Evolutionary conservation across 2,888 invertebrate species (phyloP), one percentile per base, ranked within the genome.

Genomic region (Ornithoptera alexandrae): DNA sequence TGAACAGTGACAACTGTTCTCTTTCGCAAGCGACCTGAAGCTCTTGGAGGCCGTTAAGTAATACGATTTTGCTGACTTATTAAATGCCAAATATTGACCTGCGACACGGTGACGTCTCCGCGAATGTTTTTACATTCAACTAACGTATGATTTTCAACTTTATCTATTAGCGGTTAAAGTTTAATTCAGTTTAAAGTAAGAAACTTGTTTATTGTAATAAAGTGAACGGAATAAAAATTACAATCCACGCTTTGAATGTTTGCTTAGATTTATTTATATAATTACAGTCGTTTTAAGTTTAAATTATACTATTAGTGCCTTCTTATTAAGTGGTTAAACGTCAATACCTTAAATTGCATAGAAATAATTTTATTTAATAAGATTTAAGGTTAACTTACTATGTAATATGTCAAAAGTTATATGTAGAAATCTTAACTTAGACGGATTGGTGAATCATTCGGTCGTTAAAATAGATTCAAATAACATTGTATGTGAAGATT

Each of bases 21-120:
- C 78, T 89, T 88, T 86, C 81, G 84, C 79, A 87, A 88, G 58
- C 66, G 62, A 61, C 58, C 65, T 42, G 53, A 63, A 67, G 74
- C 76, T 73, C 63, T 73, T 73, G 73, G 78, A 71, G 60, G 53
- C 53, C n/a, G 75, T 88, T 87, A 86, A 83, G 77, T 87, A 85
- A 89, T 82, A 77, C 72, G 81, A 80, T 82, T 81, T 78, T 80
- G 78, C 76, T n/a, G 53, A 53, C 53, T 76, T 76, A 80, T 82
- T 79, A 90, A 92, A 92, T 91, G 90, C 85, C 90, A 90, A 87
- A 90, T 85, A 84, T 84, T 91, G 89, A 92, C 91, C 90, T 82
- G 81, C 84, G 87, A 84, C 85, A 84, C 74, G 81, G 71, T 76
- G 77, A 79, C 76, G 74, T 76, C 75, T 83, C 85, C 82, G n/a